A percentile compares a stretch with the other conserved stretches of the same genome.
Conservation (phyloP, 2,797 vertebrate genomes). For the Sebastes alutus region DNA sequence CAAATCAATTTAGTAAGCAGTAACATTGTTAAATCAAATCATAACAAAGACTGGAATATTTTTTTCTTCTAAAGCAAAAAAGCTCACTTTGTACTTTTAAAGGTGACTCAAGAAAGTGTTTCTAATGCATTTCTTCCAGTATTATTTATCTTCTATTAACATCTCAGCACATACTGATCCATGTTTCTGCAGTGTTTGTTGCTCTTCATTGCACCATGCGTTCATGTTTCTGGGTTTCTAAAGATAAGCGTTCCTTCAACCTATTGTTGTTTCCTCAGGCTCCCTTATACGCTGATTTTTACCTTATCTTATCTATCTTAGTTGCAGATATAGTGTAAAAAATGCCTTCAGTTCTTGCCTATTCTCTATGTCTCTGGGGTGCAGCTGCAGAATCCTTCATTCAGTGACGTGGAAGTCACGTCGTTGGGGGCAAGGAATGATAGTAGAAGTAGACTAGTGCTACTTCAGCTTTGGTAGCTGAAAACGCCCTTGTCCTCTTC, state of each 20-base stretch:
- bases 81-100: background rate
- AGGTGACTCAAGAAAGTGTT: background rate
- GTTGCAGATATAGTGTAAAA: background rate
- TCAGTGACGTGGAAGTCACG: background rate
- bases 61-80: background rate
- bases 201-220: background rate
- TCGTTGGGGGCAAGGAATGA: too few species aligned
- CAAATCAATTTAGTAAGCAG: slow-evolving; percentile 36
- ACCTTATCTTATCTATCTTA: background rate
- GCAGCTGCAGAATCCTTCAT: background rate
- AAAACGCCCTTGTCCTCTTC: too few species aligned
- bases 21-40: slow-evolving; percentile 16
- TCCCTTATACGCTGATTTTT: background rate
- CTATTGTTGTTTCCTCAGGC: background rate
- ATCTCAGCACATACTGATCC: background rate
- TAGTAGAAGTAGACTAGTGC: too few species aligned
- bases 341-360: background rate
- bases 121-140: background rate
- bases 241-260: background rate
- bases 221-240: background rate
- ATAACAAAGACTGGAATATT: background rate
- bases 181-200: background rate
- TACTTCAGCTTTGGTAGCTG: too few species aligned
- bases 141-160: background rate
- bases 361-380: background rate